phyloP scores from a whole-genome alignment of 2,888 invertebrate species.

The Scotopteryx bipunctaria region DNA sequence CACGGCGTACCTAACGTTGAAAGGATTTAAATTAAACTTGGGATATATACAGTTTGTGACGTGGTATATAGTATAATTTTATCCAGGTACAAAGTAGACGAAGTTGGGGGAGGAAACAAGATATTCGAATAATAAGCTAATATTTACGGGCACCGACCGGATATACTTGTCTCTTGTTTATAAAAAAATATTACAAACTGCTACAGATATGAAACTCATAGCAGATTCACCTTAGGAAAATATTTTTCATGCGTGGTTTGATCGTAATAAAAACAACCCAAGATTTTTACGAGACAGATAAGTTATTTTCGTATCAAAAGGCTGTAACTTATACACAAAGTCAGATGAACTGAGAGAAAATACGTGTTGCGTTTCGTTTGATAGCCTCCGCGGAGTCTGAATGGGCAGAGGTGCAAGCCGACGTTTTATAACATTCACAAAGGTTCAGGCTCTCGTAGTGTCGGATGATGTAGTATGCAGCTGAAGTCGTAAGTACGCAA shows the following conservation, averaged over 20 bases:
- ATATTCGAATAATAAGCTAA: neutral
- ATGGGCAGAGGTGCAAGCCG: constrained; percentile 29
- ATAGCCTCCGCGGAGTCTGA: constrained; percentile 23
- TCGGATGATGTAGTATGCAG: constrained; percentile 34
- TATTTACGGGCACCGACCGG: constrained; percentile 10
- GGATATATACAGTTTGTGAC: too few species aligned
- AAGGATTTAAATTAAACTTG: too few species aligned
- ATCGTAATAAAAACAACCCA: constrained; percentile 28
- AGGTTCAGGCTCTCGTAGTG: constrained; percentile 28
- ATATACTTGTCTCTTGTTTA: constrained; percentile 9
- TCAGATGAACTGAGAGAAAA: constrained; percentile 36
- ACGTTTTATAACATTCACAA: constrained; percentile 29
- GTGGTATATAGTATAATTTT: too few species aligned
- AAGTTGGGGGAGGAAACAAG: too few species aligned
- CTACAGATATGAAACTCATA: constrained; percentile 15
- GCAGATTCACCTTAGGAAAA: constrained; percentile 24
- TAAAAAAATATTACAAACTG: constrained; percentile 9
- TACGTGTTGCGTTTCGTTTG: constrained; percentile 35
- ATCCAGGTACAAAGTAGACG: too few species aligned
- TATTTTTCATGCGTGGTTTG: constrained; percentile 20
- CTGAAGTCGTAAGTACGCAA: constrained; percentile 37
- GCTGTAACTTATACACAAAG: constrained; percentile 27
- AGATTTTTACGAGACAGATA: constrained; percentile 34
- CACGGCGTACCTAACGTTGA: too few species aligned
- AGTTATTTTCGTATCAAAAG: constrained; percentile 34